These are phyloP conservation scores for Lordiphosa stackelbergi DNA, from an alignment of 1,140 invertebrate genomes.

Conservation along the genomic window DNA sequence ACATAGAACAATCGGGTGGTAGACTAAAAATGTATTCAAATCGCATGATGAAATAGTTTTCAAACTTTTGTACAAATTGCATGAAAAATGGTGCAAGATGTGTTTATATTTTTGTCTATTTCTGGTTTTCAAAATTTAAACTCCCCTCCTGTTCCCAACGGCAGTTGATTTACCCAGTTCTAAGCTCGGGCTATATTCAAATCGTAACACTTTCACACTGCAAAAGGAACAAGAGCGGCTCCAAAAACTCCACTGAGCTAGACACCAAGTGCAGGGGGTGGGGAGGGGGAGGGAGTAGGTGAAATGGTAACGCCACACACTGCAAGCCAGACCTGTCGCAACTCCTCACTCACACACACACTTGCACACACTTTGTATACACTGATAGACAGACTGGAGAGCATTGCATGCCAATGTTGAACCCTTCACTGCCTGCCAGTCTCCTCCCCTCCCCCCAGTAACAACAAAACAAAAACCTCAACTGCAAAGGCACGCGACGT, in stretches of 20 bases:
- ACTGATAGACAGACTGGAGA: constrained; percentile 16
- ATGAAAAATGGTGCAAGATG: neutral
- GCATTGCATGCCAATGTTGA: constrained; percentile 34
- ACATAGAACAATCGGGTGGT: no score
- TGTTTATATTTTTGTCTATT: neutral
- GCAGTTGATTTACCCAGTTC: constrained; percentile 67
- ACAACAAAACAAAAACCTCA: constrained; percentile 30
- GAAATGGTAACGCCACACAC: neutral
- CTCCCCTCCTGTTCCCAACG: no score
- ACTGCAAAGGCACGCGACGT: constrained; percentile 68
- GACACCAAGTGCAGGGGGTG: constrained; percentile 7
- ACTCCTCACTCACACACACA: constrained; percentile 25
- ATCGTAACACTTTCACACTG: constrained; percentile 70
- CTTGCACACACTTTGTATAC: constrained; percentile 2
- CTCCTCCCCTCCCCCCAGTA: constrained; percentile 36
- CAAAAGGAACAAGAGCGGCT: constrained; percentile 38
- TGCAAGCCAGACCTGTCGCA: constrained; percentile 47
- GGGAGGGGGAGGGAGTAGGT: neutral
- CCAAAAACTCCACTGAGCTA: constrained; percentile 20
- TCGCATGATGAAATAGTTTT: no score
- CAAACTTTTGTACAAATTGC: no score
- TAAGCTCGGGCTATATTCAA: constrained; percentile 61
- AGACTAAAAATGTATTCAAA: no score
- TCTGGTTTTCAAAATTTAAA: neutral
- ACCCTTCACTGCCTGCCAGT: constrained; percentile 36